These are phyloP conservation scores for Phymastichus coffea DNA, from an alignment of 1,140 invertebrate genomes.

Conservation along the genomic window DNA sequence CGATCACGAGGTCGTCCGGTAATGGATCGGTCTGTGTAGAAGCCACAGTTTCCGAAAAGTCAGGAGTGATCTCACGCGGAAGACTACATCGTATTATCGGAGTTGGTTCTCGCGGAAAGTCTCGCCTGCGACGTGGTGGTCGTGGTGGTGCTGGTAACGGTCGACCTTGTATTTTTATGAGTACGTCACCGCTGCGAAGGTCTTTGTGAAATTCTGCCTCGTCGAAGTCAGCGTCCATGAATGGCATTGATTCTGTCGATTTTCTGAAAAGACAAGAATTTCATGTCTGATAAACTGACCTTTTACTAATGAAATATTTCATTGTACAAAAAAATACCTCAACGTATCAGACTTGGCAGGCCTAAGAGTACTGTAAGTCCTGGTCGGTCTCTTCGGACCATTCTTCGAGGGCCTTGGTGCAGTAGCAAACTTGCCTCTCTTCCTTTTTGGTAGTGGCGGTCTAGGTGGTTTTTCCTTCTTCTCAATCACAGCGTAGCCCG, in stretches of 20 bases:
- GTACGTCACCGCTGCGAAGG: slow-evolving; percentile 68
- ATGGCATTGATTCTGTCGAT: slow-evolving; percentile 55
- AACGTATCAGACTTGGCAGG: slow-evolving; percentile 41
- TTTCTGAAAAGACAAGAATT: slow-evolving; percentile 22
- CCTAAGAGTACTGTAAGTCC: slow-evolving; percentile 71
- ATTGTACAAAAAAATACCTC: slow-evolving; percentile 3
- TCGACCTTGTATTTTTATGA: slow-evolving; percentile 77
- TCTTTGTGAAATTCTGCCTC: slow-evolving; percentile 61
- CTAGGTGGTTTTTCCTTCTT: slow-evolving; percentile 60
- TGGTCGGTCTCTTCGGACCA: slow-evolving; percentile 56
- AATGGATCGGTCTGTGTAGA: slow-evolving; percentile 81
- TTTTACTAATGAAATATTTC: too few relatives aligned
- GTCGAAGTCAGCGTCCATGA: slow-evolving; percentile 61
- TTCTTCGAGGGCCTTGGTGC: slow-evolving; percentile 39
- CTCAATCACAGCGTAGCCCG: slow-evolving; percentile 70
- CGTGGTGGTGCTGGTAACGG: slow-evolving; percentile 79
- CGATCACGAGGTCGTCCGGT: slow-evolving; percentile 73
- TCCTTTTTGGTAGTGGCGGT: slow-evolving; percentile 60
- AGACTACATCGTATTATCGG: neutral
- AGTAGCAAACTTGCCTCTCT: slow-evolving; percentile 56
- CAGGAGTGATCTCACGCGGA: slow-evolving; percentile 7
- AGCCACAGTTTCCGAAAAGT: slow-evolving; percentile 63
- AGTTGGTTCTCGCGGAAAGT: neutral
- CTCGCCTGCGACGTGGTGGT: slow-evolving; percentile 58
- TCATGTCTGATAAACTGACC: too few relatives aligned